Evolutionary conservation across 2,888 invertebrate species (phyloP).

Genomic region (Acrocyrtus sp.): DNA sequence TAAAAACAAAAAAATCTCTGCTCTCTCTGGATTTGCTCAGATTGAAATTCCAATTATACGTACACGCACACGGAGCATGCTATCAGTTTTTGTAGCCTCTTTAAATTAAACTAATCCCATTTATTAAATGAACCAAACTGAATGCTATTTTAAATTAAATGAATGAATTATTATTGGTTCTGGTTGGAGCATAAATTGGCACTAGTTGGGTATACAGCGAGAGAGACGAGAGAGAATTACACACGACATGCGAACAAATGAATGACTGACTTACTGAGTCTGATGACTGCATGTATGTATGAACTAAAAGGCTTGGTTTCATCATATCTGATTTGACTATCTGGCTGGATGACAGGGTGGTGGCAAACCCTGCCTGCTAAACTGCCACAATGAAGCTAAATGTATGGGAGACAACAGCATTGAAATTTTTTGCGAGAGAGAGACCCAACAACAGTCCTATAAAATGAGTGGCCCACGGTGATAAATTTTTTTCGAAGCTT

Average conservation of each 20-base stretch:
- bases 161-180: constrained; percentile 23
- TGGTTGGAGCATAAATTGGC: not conserved
- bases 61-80: not conserved
- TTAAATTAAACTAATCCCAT: constrained; percentile 20
- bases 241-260: constrained; percentile 21
- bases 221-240: no score
- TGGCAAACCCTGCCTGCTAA: not conserved
- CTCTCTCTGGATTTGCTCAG: no score
- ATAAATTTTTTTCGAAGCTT: no score
- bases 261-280: no score
- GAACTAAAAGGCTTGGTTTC: not conserved
- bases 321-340: not conserved
- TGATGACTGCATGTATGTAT: no score
- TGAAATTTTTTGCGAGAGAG: not conserved
- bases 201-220: not conserved
- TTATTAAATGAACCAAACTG: constrained; percentile 23
- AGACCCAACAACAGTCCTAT: not conserved
- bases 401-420: not conserved
- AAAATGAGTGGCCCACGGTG: not conserved
- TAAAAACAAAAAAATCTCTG: no score
- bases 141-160: constrained; percentile 9
- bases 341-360: no score
- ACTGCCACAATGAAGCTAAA: not conserved
- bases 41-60: not conserved
- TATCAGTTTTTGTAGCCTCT: not conserved